phyloP scores from a whole-genome alignment of 2,888 invertebrate species.

The Cryptosula pallasiana region DNA sequence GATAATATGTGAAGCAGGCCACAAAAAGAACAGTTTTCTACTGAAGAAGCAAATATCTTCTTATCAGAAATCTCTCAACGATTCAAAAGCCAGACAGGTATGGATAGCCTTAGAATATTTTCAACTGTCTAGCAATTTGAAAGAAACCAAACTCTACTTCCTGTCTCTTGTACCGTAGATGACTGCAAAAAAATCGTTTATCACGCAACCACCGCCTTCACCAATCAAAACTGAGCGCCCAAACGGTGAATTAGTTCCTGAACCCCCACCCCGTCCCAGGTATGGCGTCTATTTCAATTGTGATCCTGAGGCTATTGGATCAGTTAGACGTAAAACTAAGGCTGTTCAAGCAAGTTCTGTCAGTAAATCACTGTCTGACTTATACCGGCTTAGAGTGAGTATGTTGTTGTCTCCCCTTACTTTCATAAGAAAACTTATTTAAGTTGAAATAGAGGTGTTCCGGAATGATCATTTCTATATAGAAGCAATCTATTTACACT shows the following conservation, averaged over 20 bases:
- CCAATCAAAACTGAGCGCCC: background rate
- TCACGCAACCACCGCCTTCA: background rate
- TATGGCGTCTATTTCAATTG: slow-evolving; percentile 6
- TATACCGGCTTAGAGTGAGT: slow-evolving; percentile 4
- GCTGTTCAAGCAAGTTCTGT: background rate
- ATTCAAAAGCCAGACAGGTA: background rate
- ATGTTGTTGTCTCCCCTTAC: too few relatives aligned
- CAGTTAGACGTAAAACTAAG: slow-evolving; percentile 1
- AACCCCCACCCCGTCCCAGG: background rate
- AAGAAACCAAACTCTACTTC: too few relatives aligned
- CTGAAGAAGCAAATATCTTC: slow-evolving; percentile 4
- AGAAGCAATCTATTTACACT: too few relatives aligned
- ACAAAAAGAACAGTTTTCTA: background rate
- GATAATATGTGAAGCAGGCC: background rate
- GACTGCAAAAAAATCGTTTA: background rate
- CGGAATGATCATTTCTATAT: too few relatives aligned
- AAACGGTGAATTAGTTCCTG: background rate
- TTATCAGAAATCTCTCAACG: background rate
- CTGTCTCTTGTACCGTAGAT: background rate
- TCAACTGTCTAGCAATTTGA: too few relatives aligned
- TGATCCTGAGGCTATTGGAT: slow-evolving; percentile 19
- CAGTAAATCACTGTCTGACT: background rate
- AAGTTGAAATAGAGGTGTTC: too few relatives aligned
- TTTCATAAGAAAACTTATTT: too few relatives aligned
- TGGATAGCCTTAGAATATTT: too few relatives aligned